Evolutionary conservation across 2,888 invertebrate genomes (phyloP), one percentile per base, ranked within the genome.

Genomic region (Polyploca ridens): DNA sequence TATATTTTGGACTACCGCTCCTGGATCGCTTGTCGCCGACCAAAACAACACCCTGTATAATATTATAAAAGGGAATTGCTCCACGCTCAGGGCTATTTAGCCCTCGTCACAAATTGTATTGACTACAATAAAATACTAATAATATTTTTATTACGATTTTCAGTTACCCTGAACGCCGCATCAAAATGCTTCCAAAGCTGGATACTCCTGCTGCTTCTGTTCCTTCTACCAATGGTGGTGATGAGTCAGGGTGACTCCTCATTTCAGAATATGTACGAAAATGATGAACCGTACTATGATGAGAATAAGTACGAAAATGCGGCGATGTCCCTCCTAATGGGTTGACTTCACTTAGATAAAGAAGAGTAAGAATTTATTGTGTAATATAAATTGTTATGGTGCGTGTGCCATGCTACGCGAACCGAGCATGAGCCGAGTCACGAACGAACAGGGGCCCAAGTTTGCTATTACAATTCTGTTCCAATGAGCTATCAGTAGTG

Each of bases 161-260:
- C 91, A 93, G 93, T 93, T 60, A 93, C 92, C 0, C 88, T 89
- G 70, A 91, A 89, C 74, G 81, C 83, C 8, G 77, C 85, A 58
- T 74, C 85, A 1, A 83, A 79, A 62, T 75, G 79, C 73, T 82
- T 86, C 64, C 80, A 81, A 57, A 89, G 82, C 69, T 90, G 90
- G 89, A 76, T 91, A n/a, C 79, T 90, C 5, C 74, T 90, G 14
- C 70, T 92, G 8, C 76, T 92, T 1, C 76, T 93, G 38, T 77
- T 90, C 44, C 79, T 90, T n/a, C 79, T 92, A 5, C 90, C 91
- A 1, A 73, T 86, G 71, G 70, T 89, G 54, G 83, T 81, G 33
- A 77, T 85, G 71, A 84, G 86, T 8, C 83, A 90, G 64, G 87
- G 8, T 4, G 54, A 88, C 41, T 79, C 78, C 62, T 70, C 74